Evolutionary conservation across 2,797 vertebrate species (phyloP), one percentile per base, ranked within the genome.

Genomic region (Oophaga sylvatica): DNA sequence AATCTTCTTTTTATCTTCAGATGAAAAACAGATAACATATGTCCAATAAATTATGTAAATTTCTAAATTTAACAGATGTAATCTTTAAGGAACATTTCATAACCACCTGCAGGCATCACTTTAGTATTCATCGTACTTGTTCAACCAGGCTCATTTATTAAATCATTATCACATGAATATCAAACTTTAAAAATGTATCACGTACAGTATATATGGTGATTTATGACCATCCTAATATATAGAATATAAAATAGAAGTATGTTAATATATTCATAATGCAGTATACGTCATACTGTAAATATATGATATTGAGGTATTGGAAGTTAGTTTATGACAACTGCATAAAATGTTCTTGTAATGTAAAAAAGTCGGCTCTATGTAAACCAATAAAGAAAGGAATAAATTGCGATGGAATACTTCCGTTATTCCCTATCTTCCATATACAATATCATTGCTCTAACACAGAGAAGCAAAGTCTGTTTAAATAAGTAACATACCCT

Each of bases 1-100:
- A 75, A 98, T 90, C 93, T 95, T 97, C 86, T 95, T 85, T 63
- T 92, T 84, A 71, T 95, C 96, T 97, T 90, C 29, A 85, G 85
- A 80, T 60, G 53, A 81, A 67, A 80, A 60, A 73, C 4, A 48
- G 53, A 57, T 9, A 68, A 70, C 75, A 56, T 77, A 77, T 56
- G 22, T 77, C 48, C 22, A n/a, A 77, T 77, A 77, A 77, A 77
- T 77, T 15, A 75, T 75, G 71, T 22, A 75, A n/a, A 53, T 75
- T 12, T 13, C 20, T 13, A 11, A 48, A 16, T 26, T 56, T 16
- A 56, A 77, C 75, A 77, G 45, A 56, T 76, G 73, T 76, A 11
- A 76, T 53, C 17, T 45, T 45, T 45, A 45, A 26, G 41, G 45
- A 75, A 12, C 12, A 75, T 13, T 48, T 13, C 13, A 26, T 26